Evolutionary conservation across 1,140 invertebrate genomes (phyloP), one percentile per base, ranked within the genome.

Genomic region (Meloidogyne floridensis): DNA sequence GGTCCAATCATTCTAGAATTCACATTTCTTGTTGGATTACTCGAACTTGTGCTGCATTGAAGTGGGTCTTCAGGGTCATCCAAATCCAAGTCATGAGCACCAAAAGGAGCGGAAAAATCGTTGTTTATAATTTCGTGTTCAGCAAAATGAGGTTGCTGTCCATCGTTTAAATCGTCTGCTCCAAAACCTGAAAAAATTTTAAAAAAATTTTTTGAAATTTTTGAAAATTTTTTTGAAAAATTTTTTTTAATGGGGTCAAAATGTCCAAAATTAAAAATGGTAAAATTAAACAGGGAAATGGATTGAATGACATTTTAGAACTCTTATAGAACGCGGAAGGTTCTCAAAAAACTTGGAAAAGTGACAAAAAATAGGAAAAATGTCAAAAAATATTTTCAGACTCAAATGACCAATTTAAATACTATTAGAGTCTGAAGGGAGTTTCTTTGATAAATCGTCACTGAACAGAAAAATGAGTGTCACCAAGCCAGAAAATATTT

Each of bases 1-100:
- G 42, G 54, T 72, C 77, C 11, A 32, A n/a, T 10, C 11, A 56
- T 11, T 6, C 77, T 43, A 6, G 59, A 65, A 65, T 6, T 15
- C n/a, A 6, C 7, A 65, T 65, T 11, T 3, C 43, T 70, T 70
- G 53, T 43, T 18, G 18, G 15, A 54, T 69, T 18, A 71, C 9
- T 8, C 8, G n/a, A n/a, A 18, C n/a, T 74, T 5, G 42, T 73
- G 15, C 72, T 74, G 20, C 77, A 69, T 15, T 79, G 77, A 51
- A 79, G 80, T 18, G 80, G 80, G 20, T 82, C 81, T 51, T 82
- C 81, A 10, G 81, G 81, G n/a, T 82, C 81, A 15, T 82, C 81
- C 51, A 73, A 47, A 9, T 82, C 78, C 13, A 82, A 79, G 51
- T 18, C 53, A 47, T 79, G 51, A 13, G 53, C 56, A 18, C 47